These are phyloP conservation scores for Amyelois transitella DNA, from an alignment of 1,140 invertebrate genomes.

Conservation along the genomic window DNA sequence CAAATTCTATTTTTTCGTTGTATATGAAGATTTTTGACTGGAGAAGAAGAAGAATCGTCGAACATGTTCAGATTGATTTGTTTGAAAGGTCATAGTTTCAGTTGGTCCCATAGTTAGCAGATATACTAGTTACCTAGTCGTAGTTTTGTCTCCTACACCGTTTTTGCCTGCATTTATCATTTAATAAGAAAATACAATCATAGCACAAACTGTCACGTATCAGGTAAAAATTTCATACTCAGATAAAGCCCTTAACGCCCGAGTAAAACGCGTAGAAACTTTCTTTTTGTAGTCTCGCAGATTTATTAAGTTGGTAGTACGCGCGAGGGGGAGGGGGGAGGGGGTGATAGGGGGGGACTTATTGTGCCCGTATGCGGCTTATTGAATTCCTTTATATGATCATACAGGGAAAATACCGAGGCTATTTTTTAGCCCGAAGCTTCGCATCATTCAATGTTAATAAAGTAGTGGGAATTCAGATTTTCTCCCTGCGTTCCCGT, in stretches of 20 bases:
- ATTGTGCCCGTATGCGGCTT: background rate
- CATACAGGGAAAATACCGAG: background rate
- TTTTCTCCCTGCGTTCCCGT: background rate
- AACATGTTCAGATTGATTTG: no score
- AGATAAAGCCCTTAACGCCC: background rate
- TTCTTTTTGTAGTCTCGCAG: background rate
- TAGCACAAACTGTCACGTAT: background rate
- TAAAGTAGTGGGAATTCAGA: background rate
- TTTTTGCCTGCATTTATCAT: background rate
- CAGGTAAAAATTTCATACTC: background rate
- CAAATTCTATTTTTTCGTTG: background rate
- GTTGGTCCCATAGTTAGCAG: no score
- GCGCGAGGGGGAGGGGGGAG: background rate
- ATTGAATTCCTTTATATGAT: background rate
- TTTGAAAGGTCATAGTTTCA: no score
- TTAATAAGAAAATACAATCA: background rate
- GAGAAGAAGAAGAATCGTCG: background rate
- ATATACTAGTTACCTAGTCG: no score
- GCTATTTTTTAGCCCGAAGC: background rate
- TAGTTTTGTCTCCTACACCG: background rate
- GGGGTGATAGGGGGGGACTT: background rate
- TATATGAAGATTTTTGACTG: background rate
- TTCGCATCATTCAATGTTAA: background rate
- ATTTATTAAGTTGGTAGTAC: background rate
- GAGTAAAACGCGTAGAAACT: background rate